Percentiles rank a stretch among this genome's conserved stretches.
Conservation (phyloP, 2,797 vertebrate genomes). For the Hapalemur alaotrensis region DNA sequence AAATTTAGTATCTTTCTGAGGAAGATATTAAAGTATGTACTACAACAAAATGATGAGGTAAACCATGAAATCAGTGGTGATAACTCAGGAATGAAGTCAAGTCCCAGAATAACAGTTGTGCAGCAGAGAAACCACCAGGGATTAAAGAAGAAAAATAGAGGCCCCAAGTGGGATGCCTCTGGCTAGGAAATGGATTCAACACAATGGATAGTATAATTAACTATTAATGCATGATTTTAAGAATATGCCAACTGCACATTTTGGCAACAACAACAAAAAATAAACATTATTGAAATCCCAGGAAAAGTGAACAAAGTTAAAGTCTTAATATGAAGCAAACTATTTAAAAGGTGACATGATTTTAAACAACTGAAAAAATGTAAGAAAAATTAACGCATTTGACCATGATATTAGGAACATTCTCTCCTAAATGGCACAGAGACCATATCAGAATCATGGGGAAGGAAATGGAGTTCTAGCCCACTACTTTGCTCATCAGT, state of each 20-base stretch:
- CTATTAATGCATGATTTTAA: background rate
- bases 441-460: background rate
- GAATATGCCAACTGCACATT: background rate
- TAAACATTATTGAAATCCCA: background rate
- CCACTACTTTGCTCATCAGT: background rate
- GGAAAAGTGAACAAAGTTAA: background rate
- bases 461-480: background rate
- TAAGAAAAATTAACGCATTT: background rate
- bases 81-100: background rate
- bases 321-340: conserved; percentile 3
- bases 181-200: background rate
- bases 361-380: conserved; percentile 11
- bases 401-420: background rate
- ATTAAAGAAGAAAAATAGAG: background rate
- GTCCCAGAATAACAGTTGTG: background rate
- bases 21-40: background rate
- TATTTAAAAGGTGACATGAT: background rate
- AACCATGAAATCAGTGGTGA: background rate
- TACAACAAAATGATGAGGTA: background rate
- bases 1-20: conserved; percentile 15
- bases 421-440: background rate
- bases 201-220: background rate
- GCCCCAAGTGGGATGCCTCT: background rate
- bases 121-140: background rate
- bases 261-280: background rate